A percentile compares a stretch with the other conserved stretches of the same genome.
phyloP scores from a whole-genome alignment of 2,888 invertebrate species.

The Drosophila melanocephala region DNA sequence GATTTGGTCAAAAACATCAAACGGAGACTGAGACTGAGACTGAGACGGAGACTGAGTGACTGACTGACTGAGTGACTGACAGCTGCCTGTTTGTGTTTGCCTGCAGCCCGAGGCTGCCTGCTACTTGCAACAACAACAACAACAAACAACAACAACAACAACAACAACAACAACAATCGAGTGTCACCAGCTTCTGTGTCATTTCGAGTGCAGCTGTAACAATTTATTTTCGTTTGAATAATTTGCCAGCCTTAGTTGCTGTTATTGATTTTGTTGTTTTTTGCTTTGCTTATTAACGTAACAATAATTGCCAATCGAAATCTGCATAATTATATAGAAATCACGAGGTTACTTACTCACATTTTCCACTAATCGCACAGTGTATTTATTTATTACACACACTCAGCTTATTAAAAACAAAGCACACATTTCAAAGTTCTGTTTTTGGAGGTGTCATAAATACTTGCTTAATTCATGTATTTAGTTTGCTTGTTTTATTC shows the following conservation, averaged over 20 bases:
- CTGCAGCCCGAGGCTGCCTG: conserved; percentile 41
- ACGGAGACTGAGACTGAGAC: conserved; percentile 57
- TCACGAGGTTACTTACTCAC: conserved; percentile 73
- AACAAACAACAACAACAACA: conserved; percentile 39
- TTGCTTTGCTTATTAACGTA: conserved; percentile 68
- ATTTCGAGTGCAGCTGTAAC: conserved; percentile 77
- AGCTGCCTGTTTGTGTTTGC: conserved; percentile 58
- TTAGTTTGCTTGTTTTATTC: not conserved
- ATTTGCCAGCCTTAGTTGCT: conserved; percentile 61
- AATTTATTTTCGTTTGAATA: conserved; percentile 68
- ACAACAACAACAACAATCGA: conserved; percentile 48
- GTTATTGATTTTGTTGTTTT: not conserved
- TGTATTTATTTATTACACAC: conserved; percentile 34
- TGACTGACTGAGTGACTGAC: conserved; percentile 68
- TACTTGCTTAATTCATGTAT: conserved; percentile 7
- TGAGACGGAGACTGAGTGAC: conserved; percentile 48
- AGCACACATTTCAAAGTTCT: conserved; percentile 10
- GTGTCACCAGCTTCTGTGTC: conserved; percentile 64
- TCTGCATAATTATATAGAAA: conserved; percentile 81
- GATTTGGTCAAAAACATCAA: conserved; percentile 82
- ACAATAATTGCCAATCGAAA: conserved; percentile 73
- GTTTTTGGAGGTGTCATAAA: conserved; percentile 32
- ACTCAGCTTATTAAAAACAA: conserved; percentile 18
- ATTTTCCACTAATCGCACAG: conserved; percentile 20
- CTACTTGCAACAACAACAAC: conserved; percentile 30